Evolutionary conservation across 2,888 invertebrate species (phyloP), one percentile per base, ranked within the genome.

Genomic region (Helobdella robusta): DNA sequence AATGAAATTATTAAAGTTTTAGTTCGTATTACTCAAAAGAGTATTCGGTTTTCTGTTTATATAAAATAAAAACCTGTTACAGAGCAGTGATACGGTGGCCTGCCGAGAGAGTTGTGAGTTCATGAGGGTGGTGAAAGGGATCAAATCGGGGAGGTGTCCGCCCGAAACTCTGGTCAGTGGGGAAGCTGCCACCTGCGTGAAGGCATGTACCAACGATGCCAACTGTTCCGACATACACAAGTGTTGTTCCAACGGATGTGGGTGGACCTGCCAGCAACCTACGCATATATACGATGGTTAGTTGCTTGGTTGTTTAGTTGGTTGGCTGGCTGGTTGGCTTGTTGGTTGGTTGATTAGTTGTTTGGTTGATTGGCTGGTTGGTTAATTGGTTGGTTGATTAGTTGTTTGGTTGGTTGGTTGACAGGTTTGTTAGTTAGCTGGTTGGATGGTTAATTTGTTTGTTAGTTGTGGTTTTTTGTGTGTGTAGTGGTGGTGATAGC

Each of bases 61-160:
- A n/a, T n/a, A n/a, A n/a, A n/a, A n/a, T n/a, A n/a, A n/a, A n/a
- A n/a, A n/a, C n/a, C n/a, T n/a, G n/a, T n/a, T n/a, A n/a, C n/a
- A n/a, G n/a, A n/a, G n/a, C n/a, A n/a, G n/a, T n/a, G n/a, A n/a
- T n/a, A n/a, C n/a, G n/a, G 34, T 18, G 23, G 74, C 74, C 35
- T 78, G 76, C 68, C 68, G 73, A n/a, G 66, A 72, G 56, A 73
- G 76, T 0, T 80, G 80, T 68, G 71, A 72, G 44, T 79, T 78
- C 69, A 69, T 80, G 50, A 72, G 74, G 25, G 69, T 72, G 28
- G 74, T 75, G 40, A 72, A 73, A 64, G 69, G 69, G 18, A 70
- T 73, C 52, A 78, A 78, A 63, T 75, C 76, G 1, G 80, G 80
- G 2, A 66, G 68, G 20, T 80, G 80, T 68, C 78, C 78, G 0